phyloP scores from a whole-genome alignment of 2,113 vertebrate species.

The Rissa tridactyla region DNA sequence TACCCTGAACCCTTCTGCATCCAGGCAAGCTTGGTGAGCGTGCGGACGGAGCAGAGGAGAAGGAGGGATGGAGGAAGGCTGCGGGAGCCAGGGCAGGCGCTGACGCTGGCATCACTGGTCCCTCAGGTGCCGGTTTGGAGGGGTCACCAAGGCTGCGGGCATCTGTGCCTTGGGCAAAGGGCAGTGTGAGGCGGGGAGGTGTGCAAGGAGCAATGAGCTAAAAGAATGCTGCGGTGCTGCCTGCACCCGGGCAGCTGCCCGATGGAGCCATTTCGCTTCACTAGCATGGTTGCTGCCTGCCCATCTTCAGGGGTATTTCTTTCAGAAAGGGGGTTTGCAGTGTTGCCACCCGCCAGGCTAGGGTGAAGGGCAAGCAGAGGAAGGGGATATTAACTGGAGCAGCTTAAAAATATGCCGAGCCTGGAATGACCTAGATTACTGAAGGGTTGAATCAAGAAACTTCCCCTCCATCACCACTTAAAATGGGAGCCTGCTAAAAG shows the following conservation, averaged over 20 bases:
- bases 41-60: background rate
- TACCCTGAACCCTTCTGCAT: background rate
- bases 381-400: background rate
- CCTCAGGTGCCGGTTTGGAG: background rate
- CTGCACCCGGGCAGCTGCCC: background rate
- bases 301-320: background rate
- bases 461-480: conserved; percentile 56
- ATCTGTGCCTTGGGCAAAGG: background rate
- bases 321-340: background rate
- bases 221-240: background rate
- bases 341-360: background rate
- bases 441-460: conserved; percentile 44
- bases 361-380: background rate
- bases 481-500: conserved; percentile 66
- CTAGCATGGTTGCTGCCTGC: background rate
- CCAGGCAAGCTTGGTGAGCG: background rate
- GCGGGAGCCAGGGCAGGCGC: background rate
- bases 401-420: conserved; percentile 23
- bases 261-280: conserved; percentile 14
- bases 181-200: background rate
- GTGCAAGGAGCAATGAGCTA: background rate
- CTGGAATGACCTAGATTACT: conserved; percentile 55
- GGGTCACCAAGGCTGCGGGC: background rate
- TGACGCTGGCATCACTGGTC: background rate
- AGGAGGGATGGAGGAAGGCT: background rate